Conservation (phyloP, 2,113 vertebrate species). For the Crotalus tigris region DNA sequence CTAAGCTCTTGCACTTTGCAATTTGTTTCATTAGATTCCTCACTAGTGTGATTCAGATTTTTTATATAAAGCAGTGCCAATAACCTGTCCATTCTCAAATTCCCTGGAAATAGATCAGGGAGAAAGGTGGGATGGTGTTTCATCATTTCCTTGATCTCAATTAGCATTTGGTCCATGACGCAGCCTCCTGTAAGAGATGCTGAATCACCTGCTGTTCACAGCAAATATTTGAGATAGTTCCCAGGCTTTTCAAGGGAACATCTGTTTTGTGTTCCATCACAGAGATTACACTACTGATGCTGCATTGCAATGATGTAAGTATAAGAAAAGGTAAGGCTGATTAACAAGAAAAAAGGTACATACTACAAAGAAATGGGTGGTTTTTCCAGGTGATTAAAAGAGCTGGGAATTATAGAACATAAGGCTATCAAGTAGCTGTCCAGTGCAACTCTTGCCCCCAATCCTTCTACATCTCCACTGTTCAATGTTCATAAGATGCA, state of each 20-base stretch:
- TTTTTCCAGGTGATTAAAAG: not conserved
- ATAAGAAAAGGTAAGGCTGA: not conserved
- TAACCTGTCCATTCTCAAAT: not conserved
- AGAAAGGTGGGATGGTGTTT: not conserved
- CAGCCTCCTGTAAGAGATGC: not conserved
- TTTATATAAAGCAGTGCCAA: not conserved
- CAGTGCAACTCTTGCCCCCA: not conserved
- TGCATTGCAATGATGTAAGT: not conserved
- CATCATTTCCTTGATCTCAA: not conserved
- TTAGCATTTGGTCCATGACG: not conserved
- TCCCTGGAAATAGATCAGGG: not conserved
- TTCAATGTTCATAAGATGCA: not conserved
- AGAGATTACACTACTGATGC: not conserved
- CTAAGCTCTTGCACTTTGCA: not conserved
- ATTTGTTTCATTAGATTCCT: not conserved
- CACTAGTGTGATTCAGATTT: not conserved
- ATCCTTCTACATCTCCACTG: not conserved
- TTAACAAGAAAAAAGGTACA: not conserved
- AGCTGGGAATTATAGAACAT: not conserved
- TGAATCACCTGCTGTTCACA: not conserved
- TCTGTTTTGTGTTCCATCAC: not conserved
- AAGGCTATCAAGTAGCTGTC: not conserved
- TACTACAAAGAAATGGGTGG: too few relatives aligned
- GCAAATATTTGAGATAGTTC: not conserved
- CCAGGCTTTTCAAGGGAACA: not conserved